Evolutionary conservation across 2,888 invertebrate genomes (phyloP), one percentile per base, ranked within the genome.

Genomic region (Agrilus cyanescens): DNA sequence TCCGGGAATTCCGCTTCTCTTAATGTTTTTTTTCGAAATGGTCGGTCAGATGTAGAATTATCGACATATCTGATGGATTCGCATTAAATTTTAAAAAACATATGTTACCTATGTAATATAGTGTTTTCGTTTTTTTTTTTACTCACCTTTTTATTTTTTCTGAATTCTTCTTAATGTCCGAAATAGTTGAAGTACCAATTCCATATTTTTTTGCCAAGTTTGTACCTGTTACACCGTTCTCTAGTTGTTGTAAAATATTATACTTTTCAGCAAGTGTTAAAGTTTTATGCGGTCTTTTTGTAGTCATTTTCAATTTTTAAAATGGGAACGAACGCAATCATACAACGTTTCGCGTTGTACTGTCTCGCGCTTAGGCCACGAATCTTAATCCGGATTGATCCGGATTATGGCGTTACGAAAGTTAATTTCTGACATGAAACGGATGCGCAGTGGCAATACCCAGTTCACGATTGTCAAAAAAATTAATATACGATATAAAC

Each of bases 121-220:
- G n/a, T n/a, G n/a, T n/a, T n/a, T n/a, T n/a, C n/a, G n/a, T n/a
- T n/a, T n/a, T n/a, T n/a, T n/a, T n/a, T n/a, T n/a, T 14, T 40
- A 18, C 35, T 18, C 38, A 44, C 38, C 44, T 31, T 15, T 29
- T 34, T 29, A 44, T 38, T 41, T 46, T 32, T 15, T 40, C 30
- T 30, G 30, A 36, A 15, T 37, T 38, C 32, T 37, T 43, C 43
- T 43, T 46, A 31, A 46, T 38, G 40, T 40, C 35, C 10, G 43
- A 46, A 40, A 43, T 40, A 38, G 43, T 46, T n/a, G 46, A 40
- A 15, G 40, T 40, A 25, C 38, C 25, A 36, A 43, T 29, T 10
- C 31, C 37, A 32, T 46, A 45, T 16, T 38, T 34, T n/a, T 42
- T 20, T 32, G 36, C 31, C 18, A 41, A 20, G 35, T 25, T 12